A percentile compares a stretch with the other conserved stretches of the same genome.
Evolutionary conservation across 2,797 vertebrate genomes (phyloP).

Genomic region (Percopsis omiscomaycus): DNA sequence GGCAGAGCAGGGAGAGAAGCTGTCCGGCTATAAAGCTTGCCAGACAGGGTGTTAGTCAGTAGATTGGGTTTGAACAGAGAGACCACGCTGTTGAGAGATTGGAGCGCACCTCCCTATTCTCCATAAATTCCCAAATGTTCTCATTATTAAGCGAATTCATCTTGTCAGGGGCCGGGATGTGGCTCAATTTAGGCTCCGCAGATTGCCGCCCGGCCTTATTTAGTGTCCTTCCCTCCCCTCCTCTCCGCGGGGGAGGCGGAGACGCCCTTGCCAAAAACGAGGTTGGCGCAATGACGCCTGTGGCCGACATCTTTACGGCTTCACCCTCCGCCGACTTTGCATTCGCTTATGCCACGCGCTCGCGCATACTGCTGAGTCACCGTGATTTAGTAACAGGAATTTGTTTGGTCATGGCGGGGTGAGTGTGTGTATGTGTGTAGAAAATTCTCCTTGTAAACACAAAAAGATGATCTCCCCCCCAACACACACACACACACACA

Average conservation of each 20-base stretch:
- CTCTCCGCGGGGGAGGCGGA: slow-evolving; percentile 29
- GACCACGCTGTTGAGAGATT: slow-evolving; percentile 26
- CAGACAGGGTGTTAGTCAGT: slow-evolving; percentile 33
- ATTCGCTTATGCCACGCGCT: slow-evolving; percentile 30
- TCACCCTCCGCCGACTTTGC: slow-evolving; percentile 56
- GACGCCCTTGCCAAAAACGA: slow-evolving; percentile 56
- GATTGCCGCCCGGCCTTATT: slow-evolving; percentile 57
- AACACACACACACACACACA: not conserved
- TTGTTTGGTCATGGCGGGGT: slow-evolving; percentile 18
- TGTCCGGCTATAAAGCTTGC: slow-evolving; percentile 23
- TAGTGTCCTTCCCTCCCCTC: slow-evolving; percentile 32
- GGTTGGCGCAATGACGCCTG: slow-evolving; percentile 33
- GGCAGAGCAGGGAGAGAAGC: slow-evolving; percentile 20
- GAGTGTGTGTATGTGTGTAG: not conserved
- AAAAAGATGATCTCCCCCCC: slow-evolving; percentile 5
- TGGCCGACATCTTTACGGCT: slow-evolving; percentile 61
- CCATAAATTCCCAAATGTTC: slow-evolving; percentile 54
- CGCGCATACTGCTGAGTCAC: slow-evolving; percentile 53
- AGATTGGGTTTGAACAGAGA: slow-evolving; percentile 45
- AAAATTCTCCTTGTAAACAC: slow-evolving; percentile 3
- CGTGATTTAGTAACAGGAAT: slow-evolving; percentile 13
- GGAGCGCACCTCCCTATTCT: slow-evolving; percentile 26
- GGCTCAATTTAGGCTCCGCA: slow-evolving; percentile 55
- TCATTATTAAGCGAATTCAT: slow-evolving; percentile 66
- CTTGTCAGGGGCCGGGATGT: slow-evolving; percentile 45